Evolutionary conservation across 2,113 vertebrate species (phyloP).

Genomic region (Anolis sagrei): DNA sequence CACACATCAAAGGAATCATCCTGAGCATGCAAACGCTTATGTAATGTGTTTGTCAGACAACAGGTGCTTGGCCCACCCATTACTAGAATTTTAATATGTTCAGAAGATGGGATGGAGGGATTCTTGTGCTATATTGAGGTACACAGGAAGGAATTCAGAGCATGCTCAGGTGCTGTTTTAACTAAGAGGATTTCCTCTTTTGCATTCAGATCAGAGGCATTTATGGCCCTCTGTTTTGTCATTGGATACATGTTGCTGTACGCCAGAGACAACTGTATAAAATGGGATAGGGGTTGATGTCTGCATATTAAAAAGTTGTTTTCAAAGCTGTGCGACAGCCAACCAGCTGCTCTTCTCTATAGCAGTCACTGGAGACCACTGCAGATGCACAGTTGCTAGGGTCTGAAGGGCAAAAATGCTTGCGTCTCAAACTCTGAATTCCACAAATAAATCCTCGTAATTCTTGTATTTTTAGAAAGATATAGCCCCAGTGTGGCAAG

Average conservation of each 20-base stretch:
- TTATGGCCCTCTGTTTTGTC: slow-evolving; percentile 41
- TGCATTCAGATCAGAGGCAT: neutral
- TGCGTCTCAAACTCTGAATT: slow-evolving; percentile 64
- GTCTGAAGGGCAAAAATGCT: slow-evolving; percentile 71
- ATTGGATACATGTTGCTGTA: slow-evolving; percentile 27
- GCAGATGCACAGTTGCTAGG: slow-evolving; percentile 60
- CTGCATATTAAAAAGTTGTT: slow-evolving; percentile 36
- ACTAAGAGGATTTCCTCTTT: neutral
- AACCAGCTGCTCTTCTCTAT: slow-evolving; percentile 44
- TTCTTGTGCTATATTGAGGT: neutral
- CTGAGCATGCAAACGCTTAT: neutral
- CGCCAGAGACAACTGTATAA: neutral
- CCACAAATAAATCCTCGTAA: slow-evolving; percentile 70
- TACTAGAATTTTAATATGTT: slow-evolving; percentile 16
- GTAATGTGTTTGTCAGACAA: neutral
- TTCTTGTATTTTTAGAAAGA: slow-evolving; percentile 75
- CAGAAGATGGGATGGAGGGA: neutral
- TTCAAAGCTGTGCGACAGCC: slow-evolving; percentile 51
- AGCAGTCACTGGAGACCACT: slow-evolving; percentile 47
- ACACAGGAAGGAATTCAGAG: slow-evolving; percentile 6
- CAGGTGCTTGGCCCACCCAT: neutral
- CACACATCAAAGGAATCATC: neutral
- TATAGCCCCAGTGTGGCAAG: slow-evolving; percentile 22
- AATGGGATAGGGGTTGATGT: slow-evolving; percentile 21
- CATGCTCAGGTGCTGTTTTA: neutral